Evolutionary conservation across 53 echinoderm and acorn worm species (phyloP).

Genomic region (Astropecten irregularis): DNA sequence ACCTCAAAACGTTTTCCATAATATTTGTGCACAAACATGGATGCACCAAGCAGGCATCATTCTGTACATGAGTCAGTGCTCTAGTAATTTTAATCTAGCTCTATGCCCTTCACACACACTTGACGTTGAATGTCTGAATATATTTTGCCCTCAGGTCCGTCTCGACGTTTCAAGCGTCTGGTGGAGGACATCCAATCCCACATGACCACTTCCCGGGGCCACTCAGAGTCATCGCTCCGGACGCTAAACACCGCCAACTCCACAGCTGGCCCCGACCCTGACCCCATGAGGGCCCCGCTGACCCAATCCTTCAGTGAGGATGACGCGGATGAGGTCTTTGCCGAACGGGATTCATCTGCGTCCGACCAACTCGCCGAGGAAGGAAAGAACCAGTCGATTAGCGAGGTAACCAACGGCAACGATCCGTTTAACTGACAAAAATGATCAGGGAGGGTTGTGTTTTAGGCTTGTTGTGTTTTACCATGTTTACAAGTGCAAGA

Average conservation of each 20-base stretch:
- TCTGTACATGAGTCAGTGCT: too few species aligned
- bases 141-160: slow-evolving; percentile 72
- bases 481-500: too few species aligned
- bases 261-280: slow-evolving; percentile 68
- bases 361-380: slow-evolving; percentile 59
- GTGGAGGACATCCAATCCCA: slow-evolving; percentile 87
- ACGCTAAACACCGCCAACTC: slow-evolving; percentile 70
- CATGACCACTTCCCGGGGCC: slow-evolving; percentile 85
- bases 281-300: slow-evolving; percentile 60
- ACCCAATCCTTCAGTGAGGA: slow-evolving; percentile 83
- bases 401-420: slow-evolving; percentile 62
- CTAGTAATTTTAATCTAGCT: too few species aligned
- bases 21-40: too few species aligned
- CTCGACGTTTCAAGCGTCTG: slow-evolving; percentile 85
- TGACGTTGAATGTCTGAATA: too few species aligned
- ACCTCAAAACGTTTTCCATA: too few species aligned
- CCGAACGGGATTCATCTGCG: slow-evolving; percentile 56
- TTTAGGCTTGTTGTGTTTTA: too few species aligned
- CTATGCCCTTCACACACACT: too few species aligned
- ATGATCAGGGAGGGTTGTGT: too few species aligned
- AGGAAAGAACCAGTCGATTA: slow-evolving; percentile 57
- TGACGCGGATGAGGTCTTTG: slow-evolving; percentile 85
- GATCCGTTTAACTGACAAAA: slow-evolving; percentile 24
- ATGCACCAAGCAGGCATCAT: too few species aligned
- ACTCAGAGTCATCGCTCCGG: slow-evolving; percentile 73